A percentile compares a stretch with the other conserved stretches of the same genome.
These are phyloP conservation scores for Papilio demoleus DNA, from an alignment of 2,888 invertebrate species.

Conservation along the genomic window DNA sequence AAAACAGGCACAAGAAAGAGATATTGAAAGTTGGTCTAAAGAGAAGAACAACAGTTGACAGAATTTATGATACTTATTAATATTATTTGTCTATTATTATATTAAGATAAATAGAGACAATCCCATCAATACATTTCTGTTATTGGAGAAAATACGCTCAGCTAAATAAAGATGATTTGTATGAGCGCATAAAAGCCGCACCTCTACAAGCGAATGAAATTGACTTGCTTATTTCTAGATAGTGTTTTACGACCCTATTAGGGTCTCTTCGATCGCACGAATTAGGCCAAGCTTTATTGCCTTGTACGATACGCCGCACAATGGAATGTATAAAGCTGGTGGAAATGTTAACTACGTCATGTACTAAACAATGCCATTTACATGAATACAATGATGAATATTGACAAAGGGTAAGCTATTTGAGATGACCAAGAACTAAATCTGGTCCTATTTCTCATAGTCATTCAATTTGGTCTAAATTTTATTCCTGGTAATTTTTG, in stretches of 20 bases:
- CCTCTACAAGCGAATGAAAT: constrained; percentile 32
- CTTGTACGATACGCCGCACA: constrained; percentile 25
- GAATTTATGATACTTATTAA: no score
- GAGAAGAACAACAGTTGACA: no score
- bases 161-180: constrained; percentile 4
- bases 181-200: constrained; percentile 3
- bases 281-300: constrained; percentile 52
- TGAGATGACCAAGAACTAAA: background rate
- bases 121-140: background rate
- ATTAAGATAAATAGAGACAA: no score
- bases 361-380: constrained; percentile 12
- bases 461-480: no score
- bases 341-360: constrained; percentile 19
- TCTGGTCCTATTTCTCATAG: no score
- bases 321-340: constrained; percentile 18
- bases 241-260: constrained; percentile 53
- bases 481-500: no score
- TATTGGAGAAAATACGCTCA: background rate
- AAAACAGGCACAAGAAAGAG: no score
- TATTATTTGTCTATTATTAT: no score
- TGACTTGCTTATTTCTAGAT: constrained; percentile 48
- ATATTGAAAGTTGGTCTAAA: no score
- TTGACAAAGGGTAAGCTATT: background rate
- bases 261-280: constrained; percentile 47
- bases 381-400: background rate